Conservation (phyloP, 2,113 vertebrate genomes). For the Fregata magnificens region DNA sequence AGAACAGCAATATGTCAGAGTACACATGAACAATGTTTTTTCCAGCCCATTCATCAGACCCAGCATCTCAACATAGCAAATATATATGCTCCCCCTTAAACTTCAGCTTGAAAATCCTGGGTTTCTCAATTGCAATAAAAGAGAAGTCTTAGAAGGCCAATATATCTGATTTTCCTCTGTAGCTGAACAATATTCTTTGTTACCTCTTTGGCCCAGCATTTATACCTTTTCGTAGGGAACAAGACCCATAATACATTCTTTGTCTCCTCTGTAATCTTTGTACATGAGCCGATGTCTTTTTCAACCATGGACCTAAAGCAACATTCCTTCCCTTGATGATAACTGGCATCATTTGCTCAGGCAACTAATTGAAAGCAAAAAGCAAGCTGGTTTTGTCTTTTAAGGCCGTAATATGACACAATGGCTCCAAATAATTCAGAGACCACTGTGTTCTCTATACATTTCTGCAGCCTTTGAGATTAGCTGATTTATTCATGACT, state of each 20-base stretch:
- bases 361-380: not conserved
- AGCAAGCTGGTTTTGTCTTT: not conserved
- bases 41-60: not conserved
- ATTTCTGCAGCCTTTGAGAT: slow-evolving; percentile 31
- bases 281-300: not conserved
- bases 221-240: not conserved
- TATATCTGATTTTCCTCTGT: not conserved
- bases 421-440: not conserved
- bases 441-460: not conserved
- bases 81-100: not conserved
- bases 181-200: not conserved
- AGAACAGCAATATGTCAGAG: slow-evolving; percentile 27
- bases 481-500: slow-evolving; percentile 27
- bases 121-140: not conserved
- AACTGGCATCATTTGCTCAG: not conserved
- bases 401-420: not conserved
- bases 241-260: not conserved
- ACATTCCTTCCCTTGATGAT: not conserved
- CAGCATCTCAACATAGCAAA: not conserved
- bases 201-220: not conserved
- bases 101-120: not conserved
- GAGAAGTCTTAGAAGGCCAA: not conserved
- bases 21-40: slow-evolving; percentile 5
- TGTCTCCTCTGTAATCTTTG: not conserved
- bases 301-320: not conserved